Base-by-base conservation (phyloP, 1,140 invertebrate species). In the Meloidogyne floridensis region DNA sequence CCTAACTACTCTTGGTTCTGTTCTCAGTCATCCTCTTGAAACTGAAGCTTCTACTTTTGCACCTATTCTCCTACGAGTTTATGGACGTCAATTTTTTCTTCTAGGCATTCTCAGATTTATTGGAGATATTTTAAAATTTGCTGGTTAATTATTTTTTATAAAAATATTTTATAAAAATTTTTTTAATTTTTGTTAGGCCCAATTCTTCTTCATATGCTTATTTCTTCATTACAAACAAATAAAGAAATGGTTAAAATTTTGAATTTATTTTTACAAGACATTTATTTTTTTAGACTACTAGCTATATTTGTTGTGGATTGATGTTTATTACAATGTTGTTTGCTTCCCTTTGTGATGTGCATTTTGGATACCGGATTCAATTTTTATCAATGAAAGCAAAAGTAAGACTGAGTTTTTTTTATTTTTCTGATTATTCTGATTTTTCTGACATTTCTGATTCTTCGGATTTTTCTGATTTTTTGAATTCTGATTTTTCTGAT, bases 311-410 rank as follows among this genome's bases (percentile, higher is more conserved):
- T 76, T 78, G 87, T 54, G 79, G 59, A 72, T 77, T 84, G n/a
- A 86, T 89, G 80, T 88, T 92, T 81, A 7, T 90, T 47, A 81
- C 89, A 2, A 90, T 92, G 7, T 89, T 93, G 20, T 77, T 91
- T 91, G 93, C 92, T 78, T 93, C 96, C 0, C 91, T 98, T 65
- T 94, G 93, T 85, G 94, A 93, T 84, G 93, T 93, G 3, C 96
- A 98, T 90, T 98, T 97, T 91, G 94, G 94, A 87, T 97, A 96
- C 92, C 92, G 93, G 76, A 94, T 97, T 92, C 93, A 93, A 0
- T 91, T 95, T 85, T 93, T 98, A 20, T 93, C 93, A 32, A 92
- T 97, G 42, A 96, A 96, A 92, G 94, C 72, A 83, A 76, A 80
- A 20, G 47, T 20, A 73, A 20, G 32, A 32, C 1, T 32, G 32